Evolutionary conservation across 2,797 vertebrate genomes (phyloP).

Genomic region (Botia kubotai): DNA sequence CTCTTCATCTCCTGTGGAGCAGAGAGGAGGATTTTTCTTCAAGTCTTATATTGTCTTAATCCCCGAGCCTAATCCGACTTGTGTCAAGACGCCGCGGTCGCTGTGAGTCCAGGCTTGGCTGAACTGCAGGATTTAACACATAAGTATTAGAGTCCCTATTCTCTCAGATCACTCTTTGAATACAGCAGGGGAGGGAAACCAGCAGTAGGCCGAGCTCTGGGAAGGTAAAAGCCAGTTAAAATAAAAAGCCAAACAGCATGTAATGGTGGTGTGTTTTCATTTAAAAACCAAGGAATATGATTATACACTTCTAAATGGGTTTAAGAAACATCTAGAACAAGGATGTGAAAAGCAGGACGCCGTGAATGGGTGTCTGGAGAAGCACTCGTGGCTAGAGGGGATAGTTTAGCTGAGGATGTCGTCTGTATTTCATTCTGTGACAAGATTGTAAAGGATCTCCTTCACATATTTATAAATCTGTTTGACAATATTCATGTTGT

Average conservation of each 20-base stretch:
- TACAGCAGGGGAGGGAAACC: conserved; percentile 10
- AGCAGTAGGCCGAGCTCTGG: neutral
- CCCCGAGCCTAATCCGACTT: conserved; percentile 27
- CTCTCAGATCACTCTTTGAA: conserved; percentile 16
- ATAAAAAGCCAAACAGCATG: conserved; percentile 2
- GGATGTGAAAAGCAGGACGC: conserved; percentile 29
- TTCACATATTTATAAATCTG: neutral
- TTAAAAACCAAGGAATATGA: conserved; percentile 40
- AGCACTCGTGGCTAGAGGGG: conserved; percentile 17
- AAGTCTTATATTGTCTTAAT: conserved; percentile 37
- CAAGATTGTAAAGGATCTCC: neutral
- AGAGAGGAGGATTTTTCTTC: conserved; percentile 14
- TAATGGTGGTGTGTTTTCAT: conserved; percentile 19
- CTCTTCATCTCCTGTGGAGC: conserved; percentile 28
- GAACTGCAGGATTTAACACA: conserved; percentile 29
- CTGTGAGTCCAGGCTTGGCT: conserved; percentile 16
- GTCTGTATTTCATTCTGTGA: conserved; percentile 22
- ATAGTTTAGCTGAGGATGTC: conserved; percentile 25
- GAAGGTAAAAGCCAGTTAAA: conserved; percentile 18
- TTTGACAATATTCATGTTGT: neutral
- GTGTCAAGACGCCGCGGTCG: neutral
- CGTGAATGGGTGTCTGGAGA: conserved; percentile 41
- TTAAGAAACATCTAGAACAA: conserved; percentile 43
- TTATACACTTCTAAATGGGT: conserved; percentile 34
- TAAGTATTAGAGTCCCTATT: conserved; percentile 28